A percentile compares a stretch with the other conserved stretches of the same genome.
Evolutionary conservation across 2,888 invertebrate genomes (phyloP).

Genomic region (Eupeodes latifasciatus): DNA sequence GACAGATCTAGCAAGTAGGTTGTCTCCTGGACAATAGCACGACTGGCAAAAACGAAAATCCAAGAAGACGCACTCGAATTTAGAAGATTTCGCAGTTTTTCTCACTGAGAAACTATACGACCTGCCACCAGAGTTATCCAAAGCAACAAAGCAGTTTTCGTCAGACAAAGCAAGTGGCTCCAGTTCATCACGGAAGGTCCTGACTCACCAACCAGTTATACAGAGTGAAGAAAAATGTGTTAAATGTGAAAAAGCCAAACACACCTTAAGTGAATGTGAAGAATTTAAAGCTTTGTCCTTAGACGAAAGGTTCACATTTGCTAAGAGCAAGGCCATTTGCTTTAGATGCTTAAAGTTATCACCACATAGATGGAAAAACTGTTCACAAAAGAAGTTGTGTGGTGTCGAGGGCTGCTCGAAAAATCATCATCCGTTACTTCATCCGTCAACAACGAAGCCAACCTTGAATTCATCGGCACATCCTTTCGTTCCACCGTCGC

Average conservation of each 20-base stretch:
- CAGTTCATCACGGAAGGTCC: slow-evolving; percentile 21
- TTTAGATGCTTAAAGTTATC: slow-evolving; percentile 17
- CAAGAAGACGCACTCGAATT: no score
- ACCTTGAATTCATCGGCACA: neutral
- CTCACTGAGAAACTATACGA: no score
- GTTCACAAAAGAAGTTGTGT: slow-evolving; percentile 15
- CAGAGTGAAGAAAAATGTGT: neutral
- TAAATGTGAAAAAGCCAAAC: neutral
- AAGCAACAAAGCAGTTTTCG: neutral
- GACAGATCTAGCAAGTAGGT: no score
- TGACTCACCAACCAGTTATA: neutral
- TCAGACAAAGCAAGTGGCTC: neutral
- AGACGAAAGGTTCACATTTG: neutral
- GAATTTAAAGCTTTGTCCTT: slow-evolving; percentile 7
- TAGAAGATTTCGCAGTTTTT: neutral
- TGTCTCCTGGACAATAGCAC: no score
- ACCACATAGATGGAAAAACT: slow-evolving; percentile 15
- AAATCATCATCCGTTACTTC: no score
- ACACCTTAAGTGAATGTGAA: slow-evolving; percentile 9
- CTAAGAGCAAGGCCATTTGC: neutral
- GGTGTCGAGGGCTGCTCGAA: neutral
- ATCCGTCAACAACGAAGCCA: no score
- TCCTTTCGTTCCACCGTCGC: slow-evolving; percentile 5
- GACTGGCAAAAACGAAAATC: no score
- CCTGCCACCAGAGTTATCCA: no score